These are phyloP conservation scores for Ceriagrion tenellum DNA, from an alignment of 2,888 invertebrate species.

Conservation along the genomic window DNA sequence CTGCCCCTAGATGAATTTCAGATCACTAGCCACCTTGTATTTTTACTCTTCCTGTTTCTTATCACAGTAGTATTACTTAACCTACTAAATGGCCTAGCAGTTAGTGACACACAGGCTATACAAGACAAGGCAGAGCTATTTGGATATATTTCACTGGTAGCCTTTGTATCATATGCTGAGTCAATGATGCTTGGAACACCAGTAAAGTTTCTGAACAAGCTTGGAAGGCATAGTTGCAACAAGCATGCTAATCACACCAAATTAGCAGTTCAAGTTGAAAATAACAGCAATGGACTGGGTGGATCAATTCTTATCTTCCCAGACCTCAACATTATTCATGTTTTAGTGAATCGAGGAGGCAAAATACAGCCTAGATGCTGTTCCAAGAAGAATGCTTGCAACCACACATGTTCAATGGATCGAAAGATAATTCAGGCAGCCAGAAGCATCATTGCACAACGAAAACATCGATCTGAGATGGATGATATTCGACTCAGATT, in stretches of 20 bases:
- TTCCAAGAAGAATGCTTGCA: neutral
- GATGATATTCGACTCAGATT: conserved; percentile 45
- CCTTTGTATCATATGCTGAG: conserved; percentile 87
- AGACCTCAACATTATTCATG: neutral
- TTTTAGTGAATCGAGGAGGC: conserved; percentile 13
- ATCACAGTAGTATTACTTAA: conserved; percentile 91
- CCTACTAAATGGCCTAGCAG: conserved; percentile 90
- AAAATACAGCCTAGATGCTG: conserved; percentile 32
- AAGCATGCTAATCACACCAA: neutral
- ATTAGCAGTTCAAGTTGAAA: neutral
- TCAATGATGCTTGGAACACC: conserved; percentile 82
- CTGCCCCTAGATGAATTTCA: conserved; percentile 87
- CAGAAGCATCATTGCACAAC: conserved; percentile 35
- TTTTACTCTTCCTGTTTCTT: conserved; percentile 89
- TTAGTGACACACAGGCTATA: conserved; percentile 88
- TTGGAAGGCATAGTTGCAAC: neutral
- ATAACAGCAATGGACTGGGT: neutral
- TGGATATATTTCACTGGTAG: conserved; percentile 86
- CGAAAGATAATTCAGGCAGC: conserved; percentile 30
- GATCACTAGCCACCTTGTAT: conserved; percentile 86
- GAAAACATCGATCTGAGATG: conserved; percentile 9
- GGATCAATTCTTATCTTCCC: conserved; percentile 6
- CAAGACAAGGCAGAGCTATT: conserved; percentile 87
- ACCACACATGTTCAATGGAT: conserved; percentile 25
- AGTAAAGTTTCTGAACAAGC: neutral